Evolutionary conservation across 1,140 invertebrate genomes (phyloP).

Genomic region (Frieseomelitta varia): DNA sequence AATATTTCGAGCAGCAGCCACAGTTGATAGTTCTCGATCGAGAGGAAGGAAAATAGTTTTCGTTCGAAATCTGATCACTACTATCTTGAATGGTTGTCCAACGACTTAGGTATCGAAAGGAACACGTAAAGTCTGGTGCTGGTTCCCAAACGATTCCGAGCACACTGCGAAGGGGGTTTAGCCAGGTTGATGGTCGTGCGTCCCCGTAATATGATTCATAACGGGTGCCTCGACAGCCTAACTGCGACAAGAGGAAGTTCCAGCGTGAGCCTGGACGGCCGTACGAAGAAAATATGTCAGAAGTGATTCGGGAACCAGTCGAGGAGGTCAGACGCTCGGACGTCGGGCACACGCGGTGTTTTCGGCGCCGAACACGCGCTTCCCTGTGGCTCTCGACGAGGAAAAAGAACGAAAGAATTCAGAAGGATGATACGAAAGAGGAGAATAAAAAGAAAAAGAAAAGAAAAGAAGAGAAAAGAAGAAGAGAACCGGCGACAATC

Average conservation of each 20-base stretch:
- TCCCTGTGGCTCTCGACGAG: slow-evolving; percentile 8
- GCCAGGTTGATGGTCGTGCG: slow-evolving; percentile 48
- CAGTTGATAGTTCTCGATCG: background rate
- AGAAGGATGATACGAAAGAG: no score
- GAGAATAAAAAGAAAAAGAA: background rate
- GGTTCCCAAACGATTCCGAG: background rate
- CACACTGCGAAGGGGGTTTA: background rate
- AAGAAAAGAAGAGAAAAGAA: background rate
- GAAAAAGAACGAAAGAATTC: background rate
- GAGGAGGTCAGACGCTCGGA: background rate
- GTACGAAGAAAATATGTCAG: slow-evolving; percentile 59
- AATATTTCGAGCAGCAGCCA: background rate
- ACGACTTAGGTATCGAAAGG: slow-evolving; percentile 5
- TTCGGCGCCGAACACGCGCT: slow-evolving; percentile 9
- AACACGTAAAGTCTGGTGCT: background rate
- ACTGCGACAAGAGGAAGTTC: slow-evolving; percentile 27
- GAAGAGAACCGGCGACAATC: background rate
- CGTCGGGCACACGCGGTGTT: background rate
- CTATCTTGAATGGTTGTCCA: background rate
- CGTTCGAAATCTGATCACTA: slow-evolving; percentile 5
- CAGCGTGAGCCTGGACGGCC: slow-evolving; percentile 2
- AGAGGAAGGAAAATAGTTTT: background rate
- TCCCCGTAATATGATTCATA: slow-evolving; percentile 61
- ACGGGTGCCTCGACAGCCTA: slow-evolving; percentile 14
- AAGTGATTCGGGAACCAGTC: slow-evolving; percentile 57